Percentiles rank a stretch among this genome's conserved stretches.
These are phyloP conservation scores for Drosophila anceps DNA, from an alignment of 2,888 invertebrate genomes.

Conservation along the genomic window DNA sequence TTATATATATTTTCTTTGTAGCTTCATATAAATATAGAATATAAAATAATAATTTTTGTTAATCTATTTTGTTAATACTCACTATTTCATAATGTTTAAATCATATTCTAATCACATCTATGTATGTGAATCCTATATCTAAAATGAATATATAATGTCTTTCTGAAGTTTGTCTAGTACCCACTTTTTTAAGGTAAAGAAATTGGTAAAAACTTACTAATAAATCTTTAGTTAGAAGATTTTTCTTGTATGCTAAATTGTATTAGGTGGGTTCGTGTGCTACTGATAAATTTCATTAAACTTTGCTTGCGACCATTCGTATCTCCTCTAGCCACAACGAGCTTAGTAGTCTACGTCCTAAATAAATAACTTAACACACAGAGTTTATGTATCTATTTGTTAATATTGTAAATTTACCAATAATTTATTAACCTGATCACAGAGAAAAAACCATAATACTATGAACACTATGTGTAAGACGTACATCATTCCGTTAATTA, in stretches of 20 bases:
- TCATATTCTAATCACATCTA: not conserved
- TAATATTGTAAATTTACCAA: not conserved
- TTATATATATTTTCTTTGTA: not conserved
- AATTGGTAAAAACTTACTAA: not conserved
- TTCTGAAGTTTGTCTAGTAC: not conserved
- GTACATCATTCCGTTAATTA: not conserved
- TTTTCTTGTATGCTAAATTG: not conserved
- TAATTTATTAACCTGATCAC: not conserved
- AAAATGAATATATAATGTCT: not conserved
- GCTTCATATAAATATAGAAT: not conserved
- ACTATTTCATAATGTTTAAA: not conserved
- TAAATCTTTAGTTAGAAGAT: not conserved
- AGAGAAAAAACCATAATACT: not conserved
- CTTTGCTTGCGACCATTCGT: too few relatives aligned
- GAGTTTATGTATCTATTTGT: not conserved
- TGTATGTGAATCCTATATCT: not conserved
- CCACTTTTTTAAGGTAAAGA: not conserved
- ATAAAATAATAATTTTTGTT: not conserved
- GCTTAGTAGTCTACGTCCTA: not conserved
- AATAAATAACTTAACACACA: not conserved
- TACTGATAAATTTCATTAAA: not conserved
- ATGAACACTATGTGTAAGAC: not conserved
- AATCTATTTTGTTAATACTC: not conserved
- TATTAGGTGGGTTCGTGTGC: not conserved
- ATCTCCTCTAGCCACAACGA: not conserved